Evolutionary conservation across 2,797 vertebrate species (phyloP).

Genomic region (Smutsia gigantea): DNA sequence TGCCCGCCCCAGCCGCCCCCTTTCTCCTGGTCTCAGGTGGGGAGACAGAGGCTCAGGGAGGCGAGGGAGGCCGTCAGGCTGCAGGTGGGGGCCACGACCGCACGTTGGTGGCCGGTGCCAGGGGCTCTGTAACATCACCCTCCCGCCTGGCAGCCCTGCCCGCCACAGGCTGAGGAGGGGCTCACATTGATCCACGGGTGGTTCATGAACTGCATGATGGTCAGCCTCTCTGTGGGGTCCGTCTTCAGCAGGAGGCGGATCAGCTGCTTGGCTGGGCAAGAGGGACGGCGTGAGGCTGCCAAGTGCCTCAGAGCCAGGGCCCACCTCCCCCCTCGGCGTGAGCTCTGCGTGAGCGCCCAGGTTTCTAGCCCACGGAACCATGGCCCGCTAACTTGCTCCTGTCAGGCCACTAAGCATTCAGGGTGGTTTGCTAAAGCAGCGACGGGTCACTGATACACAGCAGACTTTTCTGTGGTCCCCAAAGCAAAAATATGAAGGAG

Average conservation of each 20-base stretch:
- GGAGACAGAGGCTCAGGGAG: constrained; percentile 56
- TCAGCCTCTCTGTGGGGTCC: constrained; percentile 97
- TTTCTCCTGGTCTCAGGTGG: not conserved
- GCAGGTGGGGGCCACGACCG: no score
- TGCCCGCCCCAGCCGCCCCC: not conserved
- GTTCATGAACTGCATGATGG: constrained; percentile 96
- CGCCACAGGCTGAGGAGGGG: not conserved
- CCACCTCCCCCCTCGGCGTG: no score
- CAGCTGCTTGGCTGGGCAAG: constrained; percentile 92
- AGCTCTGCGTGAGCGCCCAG: not conserved
- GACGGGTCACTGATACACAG: not conserved
- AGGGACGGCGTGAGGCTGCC: not conserved
- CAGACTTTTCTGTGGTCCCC: not conserved
- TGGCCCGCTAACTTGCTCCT: not conserved
- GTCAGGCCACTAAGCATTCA: not conserved
- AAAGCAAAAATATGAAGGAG: not conserved
- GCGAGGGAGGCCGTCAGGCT: not conserved
- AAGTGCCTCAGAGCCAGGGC: not conserved
- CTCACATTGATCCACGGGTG: constrained; percentile 98
- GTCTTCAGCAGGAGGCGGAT: constrained; percentile 97
- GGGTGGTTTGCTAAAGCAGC: not conserved
- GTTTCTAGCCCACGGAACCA: not conserved
- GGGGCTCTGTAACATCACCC: not conserved
- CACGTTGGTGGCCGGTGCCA: not conserved
- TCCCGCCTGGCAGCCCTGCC: not conserved